A percentile compares a stretch with the other conserved stretches of the same genome.
Conservation (phyloP, 2,888 invertebrate genomes). For the Acrobasis consociella region DNA sequence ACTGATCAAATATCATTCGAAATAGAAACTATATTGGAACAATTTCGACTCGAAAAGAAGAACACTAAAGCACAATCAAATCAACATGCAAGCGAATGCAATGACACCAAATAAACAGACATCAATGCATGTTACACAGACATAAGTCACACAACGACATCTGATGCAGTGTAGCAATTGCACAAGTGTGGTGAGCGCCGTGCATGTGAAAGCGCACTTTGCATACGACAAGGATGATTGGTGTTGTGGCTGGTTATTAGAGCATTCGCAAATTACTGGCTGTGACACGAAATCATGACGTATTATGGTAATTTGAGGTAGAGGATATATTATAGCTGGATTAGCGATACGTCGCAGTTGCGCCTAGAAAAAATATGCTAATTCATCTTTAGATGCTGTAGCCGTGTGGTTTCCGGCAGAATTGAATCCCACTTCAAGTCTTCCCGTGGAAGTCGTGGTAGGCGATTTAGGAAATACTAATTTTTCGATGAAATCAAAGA, state of each 20-base stretch:
- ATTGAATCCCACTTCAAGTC: too few species aligned
- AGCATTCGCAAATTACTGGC: slow-evolving; percentile 8
- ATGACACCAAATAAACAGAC: slow-evolving; percentile 2
- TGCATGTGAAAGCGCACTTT: slow-evolving; percentile 19
- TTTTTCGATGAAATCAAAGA: too few species aligned
- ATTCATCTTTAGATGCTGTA: too few species aligned
- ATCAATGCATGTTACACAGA: slow-evolving; percentile 8
- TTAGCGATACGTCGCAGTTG: too few species aligned
- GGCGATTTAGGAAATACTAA: too few species aligned
- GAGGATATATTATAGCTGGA: too few species aligned
- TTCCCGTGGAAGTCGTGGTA: too few species aligned
- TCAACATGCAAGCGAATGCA: neutral
- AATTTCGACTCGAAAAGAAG: too few species aligned
- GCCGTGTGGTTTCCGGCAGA: too few species aligned
- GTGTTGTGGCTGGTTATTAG: slow-evolving; percentile 12
- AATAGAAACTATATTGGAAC: too few species aligned
- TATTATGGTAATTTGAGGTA: slow-evolving; percentile 4
- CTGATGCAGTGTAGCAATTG: slow-evolving; percentile 9
- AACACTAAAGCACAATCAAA: neutral
- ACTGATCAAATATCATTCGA: too few species aligned
- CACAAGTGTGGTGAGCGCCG: neutral
- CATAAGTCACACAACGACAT: slow-evolving; percentile 22
- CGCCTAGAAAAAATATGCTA: too few species aligned
- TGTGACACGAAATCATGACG: slow-evolving; percentile 2
- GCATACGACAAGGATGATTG: slow-evolving; percentile 19